These are phyloP conservation scores for Ceryle rudis DNA, from an alignment of 2,797 vertebrate species.

Conservation along the genomic window DNA sequence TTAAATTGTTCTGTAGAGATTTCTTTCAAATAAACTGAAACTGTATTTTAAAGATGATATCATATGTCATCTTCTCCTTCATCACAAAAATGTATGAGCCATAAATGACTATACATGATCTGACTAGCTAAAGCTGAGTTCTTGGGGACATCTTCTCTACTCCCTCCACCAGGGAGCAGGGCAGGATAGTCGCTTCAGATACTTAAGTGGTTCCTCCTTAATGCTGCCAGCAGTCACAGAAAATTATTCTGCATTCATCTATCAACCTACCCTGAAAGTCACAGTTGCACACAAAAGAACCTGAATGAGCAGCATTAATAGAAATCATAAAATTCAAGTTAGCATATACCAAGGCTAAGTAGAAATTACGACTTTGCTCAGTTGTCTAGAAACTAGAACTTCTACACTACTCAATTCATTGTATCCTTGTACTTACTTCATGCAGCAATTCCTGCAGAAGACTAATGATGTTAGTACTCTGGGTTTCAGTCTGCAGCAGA, in stretches of 20 bases:
- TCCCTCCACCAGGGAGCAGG: slow-evolving; percentile 64
- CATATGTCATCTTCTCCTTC: background rate
- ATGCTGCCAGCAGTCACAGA: background rate
- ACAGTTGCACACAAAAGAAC: background rate
- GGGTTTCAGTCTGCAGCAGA: background rate
- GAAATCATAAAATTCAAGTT: background rate
- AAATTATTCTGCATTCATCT: background rate
- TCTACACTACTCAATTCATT: background rate
- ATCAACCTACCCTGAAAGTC: background rate
- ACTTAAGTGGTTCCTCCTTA: background rate
- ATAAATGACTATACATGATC: background rate
- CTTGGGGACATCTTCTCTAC: slow-evolving; percentile 47
- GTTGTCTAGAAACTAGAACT: background rate
- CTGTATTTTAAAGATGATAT: background rate
- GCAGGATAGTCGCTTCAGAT: slow-evolving; percentile 54
- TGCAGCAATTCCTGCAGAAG: background rate
- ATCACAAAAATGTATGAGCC: background rate
- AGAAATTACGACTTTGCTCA: background rate
- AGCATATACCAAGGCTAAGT: background rate
- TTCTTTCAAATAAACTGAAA: background rate
- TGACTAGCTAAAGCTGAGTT: background rate
- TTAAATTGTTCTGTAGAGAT: background rate
- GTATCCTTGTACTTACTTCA: background rate
- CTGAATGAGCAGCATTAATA: background rate
- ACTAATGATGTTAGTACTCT: background rate